Evolutionary conservation across 2,888 invertebrate genomes (phyloP).

Genomic region (Chloroclystis v-ata): DNA sequence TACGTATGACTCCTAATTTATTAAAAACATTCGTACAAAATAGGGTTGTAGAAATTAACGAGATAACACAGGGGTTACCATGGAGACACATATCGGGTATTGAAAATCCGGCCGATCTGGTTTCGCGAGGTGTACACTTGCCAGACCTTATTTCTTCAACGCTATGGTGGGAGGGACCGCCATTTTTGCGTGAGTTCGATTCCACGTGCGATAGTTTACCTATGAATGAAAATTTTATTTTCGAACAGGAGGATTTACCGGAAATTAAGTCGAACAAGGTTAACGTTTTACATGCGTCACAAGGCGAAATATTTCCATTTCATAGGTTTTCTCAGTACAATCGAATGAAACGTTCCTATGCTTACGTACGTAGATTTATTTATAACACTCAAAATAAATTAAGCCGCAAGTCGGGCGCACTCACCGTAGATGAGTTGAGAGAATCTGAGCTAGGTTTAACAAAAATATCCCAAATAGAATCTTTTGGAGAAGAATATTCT

Average conservation of each 20-base stretch:
- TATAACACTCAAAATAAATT: slow-evolving; percentile 6
- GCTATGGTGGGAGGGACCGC: slow-evolving; percentile 17
- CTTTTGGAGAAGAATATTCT: slow-evolving; percentile 1
- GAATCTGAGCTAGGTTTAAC: not conserved
- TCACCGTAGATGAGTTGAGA: slow-evolving; percentile 5
- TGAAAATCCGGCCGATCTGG: not conserved
- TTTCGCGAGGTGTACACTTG: slow-evolving; percentile 8
- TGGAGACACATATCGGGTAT: too few species aligned
- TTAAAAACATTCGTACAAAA: too few species aligned
- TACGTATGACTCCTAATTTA: too few species aligned
- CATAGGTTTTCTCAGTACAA: slow-evolving; percentile 12
- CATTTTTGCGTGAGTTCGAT: not conserved
- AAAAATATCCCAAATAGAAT: slow-evolving; percentile 1
- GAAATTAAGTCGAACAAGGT: too few species aligned
- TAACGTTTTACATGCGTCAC: not conserved
- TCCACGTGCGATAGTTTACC: too few species aligned
- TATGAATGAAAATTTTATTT: too few species aligned
- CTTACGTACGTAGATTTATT: slow-evolving; percentile 9
- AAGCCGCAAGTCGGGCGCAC: slow-evolving; percentile 1
- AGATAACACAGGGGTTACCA: too few species aligned
- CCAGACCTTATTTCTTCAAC: not conserved
- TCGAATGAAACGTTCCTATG: slow-evolving; percentile 1
- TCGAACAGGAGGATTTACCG: too few species aligned
- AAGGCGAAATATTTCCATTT: slow-evolving; percentile 1
- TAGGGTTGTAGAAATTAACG: too few species aligned